These are phyloP conservation scores for Anguilla obscura DNA, from an alignment of 2,797 vertebrate species.

Conservation along the genomic window DNA sequence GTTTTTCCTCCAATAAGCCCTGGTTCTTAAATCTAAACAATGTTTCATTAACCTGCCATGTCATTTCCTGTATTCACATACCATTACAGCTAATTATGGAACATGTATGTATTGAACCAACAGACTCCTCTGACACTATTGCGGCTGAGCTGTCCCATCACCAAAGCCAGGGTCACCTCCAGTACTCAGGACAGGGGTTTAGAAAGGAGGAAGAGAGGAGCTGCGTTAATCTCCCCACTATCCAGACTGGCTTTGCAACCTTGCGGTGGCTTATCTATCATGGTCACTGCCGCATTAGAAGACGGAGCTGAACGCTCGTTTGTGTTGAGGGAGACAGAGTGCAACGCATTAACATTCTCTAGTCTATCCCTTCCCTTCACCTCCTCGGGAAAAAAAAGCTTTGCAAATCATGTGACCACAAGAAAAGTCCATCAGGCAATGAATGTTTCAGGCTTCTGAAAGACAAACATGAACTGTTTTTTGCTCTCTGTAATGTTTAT, in stretches of 20 bases:
- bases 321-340: conserved; percentile 60
- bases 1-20: conserved; percentile 77
- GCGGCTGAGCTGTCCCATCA: conserved; percentile 62
- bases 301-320: conserved; percentile 64
- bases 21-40: conserved; percentile 68
- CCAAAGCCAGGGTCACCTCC: conserved; percentile 63
- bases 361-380: conserved; percentile 57
- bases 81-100: conserved; percentile 82
- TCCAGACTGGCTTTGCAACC: conserved; percentile 69
- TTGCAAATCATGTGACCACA: conserved; percentile 7
- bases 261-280: conserved; percentile 67
- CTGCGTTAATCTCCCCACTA: conserved; percentile 66
- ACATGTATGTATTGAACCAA: conserved; percentile 66
- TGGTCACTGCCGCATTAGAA: conserved; percentile 65
- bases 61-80: conserved; percentile 65
- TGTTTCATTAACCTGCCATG: conserved; percentile 73
- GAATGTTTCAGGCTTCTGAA: background rate
- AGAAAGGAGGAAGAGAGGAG: conserved; percentile 47
- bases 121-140: conserved; percentile 59
- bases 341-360: conserved; percentile 70
- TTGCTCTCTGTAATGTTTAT: conserved; percentile 13
- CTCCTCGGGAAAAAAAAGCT: background rate
- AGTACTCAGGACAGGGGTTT: conserved; percentile 29
- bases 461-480: conserved; percentile 3
- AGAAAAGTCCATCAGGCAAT: background rate